These are phyloP conservation scores for Anthopleura xanthogrammica DNA, from an alignment of 92 coral and sea anemone genomes.

Conservation along the genomic window DNA sequence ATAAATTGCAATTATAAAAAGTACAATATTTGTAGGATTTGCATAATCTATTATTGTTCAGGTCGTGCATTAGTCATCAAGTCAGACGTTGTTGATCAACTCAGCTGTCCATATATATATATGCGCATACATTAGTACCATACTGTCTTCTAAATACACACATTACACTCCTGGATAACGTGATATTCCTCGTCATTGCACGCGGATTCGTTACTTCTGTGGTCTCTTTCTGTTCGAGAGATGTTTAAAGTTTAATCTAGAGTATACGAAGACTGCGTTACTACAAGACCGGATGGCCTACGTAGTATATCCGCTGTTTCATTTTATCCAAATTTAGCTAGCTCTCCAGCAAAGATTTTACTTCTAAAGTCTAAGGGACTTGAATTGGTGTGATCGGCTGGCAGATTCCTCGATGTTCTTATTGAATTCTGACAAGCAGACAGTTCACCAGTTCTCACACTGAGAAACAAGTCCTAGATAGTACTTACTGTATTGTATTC, in stretches of 20 bases:
- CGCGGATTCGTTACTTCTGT: neutral
- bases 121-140: neutral
- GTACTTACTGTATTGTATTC: neutral
- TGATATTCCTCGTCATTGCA: neutral
- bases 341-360: neutral
- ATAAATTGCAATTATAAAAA: neutral
- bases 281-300: neutral
- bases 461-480: neutral
- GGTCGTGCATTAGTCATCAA: neutral
- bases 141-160: neutral
- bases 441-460: neutral
- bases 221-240: neutral
- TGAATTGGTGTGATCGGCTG: neutral
- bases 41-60: neutral
- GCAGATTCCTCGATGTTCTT: neutral
- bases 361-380: neutral
- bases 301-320: neutral
- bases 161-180: neutral
- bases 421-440: neutral
- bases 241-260: neutral
- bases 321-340: neutral
- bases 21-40: neutral
- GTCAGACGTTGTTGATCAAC: neutral
- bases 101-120: slow-evolving; percentile 1
- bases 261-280: neutral